Evolutionary conservation across 1,140 invertebrate genomes (phyloP).

Genomic region (Drosophila bipectinata): DNA sequence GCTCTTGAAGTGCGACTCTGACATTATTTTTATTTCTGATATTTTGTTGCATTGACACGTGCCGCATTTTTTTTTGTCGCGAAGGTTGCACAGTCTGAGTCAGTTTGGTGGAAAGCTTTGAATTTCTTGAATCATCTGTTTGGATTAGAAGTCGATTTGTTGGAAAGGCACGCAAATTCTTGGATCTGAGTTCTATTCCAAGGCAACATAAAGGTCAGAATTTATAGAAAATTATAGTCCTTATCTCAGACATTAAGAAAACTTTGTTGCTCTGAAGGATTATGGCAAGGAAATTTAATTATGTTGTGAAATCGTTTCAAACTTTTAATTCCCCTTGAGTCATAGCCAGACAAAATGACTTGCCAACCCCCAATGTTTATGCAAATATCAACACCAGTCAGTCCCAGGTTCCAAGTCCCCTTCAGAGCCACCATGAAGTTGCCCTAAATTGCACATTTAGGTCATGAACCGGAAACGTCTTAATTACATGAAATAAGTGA

Average conservation of each 20-base stretch:
- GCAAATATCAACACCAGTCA: slow-evolving; percentile 40
- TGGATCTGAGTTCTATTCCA: slow-evolving; percentile 3
- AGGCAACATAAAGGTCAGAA: slow-evolving; percentile 8
- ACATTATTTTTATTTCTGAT: slow-evolving; percentile 16
- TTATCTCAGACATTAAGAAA: not conserved
- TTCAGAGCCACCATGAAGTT: slow-evolving; percentile 3
- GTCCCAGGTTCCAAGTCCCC: not conserved
- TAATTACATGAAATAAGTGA: slow-evolving; percentile 72
- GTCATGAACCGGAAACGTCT: slow-evolving; percentile 76
- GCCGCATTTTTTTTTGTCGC: not conserved
- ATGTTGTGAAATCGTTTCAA: slow-evolving; percentile 18
- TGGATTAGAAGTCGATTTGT: slow-evolving; percentile 23
- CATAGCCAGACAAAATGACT: slow-evolving; percentile 14
- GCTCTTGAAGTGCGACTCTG: slow-evolving; percentile 32
- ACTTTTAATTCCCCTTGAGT: slow-evolving; percentile 28
- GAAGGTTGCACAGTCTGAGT: slow-evolving; percentile 26
- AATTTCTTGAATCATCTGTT: slow-evolving; percentile 46
- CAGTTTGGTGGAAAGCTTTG: slow-evolving; percentile 33
- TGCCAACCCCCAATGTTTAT: slow-evolving; percentile 23
- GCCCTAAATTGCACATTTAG: slow-evolving; percentile 56
- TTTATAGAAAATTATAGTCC: not conserved
- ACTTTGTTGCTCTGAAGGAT: not conserved
- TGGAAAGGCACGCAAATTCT: slow-evolving; percentile 33
- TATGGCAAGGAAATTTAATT: slow-evolving; percentile 3
- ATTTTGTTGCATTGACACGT: slow-evolving; percentile 36